Base-by-base conservation (phyloP, 2,888 invertebrate species). In the Scaptomyza cyrtandrae region DNA sequence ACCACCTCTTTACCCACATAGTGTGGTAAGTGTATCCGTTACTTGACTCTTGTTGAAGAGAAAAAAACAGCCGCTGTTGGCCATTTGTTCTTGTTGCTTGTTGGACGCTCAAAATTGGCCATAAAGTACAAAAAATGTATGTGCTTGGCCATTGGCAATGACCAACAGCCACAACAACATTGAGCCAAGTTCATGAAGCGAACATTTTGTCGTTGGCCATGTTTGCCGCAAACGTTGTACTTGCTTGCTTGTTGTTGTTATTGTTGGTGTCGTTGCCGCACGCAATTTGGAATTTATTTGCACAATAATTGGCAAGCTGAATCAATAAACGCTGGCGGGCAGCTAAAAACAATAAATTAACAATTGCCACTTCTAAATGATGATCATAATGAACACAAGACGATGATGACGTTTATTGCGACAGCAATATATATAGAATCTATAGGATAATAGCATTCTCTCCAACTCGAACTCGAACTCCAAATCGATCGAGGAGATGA, bases 261-360 rank as follows among this genome's bases (percentile, higher is more conserved):
- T 44, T 65, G 53, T 56, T 67, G 67, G 67, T 65, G 53, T 56
- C 63, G 67, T 69, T 85, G 88, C 65, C 60, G 66, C 78, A 84
- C 85, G 84, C 86, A 84, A 84, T 84, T 88, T 80, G 78, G 84
- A 84, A 88, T 84, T 84, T 84, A 88, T 84, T 84, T 84, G 81
- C 88, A 84, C 84, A 81, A 86, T 84, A 84, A 84, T 84, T 84
- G 88, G 88, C 88, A 86, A 86, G 68, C 72, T 75, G 85, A 86
- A 83, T 86, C 88, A 84, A 88, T 86, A 88, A 84, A 84, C 67
- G 86, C 86, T 86, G 39, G 65, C 71, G 84, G 88, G 66, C 72
- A 69, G 65, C 70, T 70, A 56, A 71, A 86, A 88, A 69, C 80
- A 70, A 88, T 88, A 83, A 88, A 88, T 83, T 83, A 68, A 80